Evolutionary conservation across 2,797 vertebrate species (phyloP), one percentile per base, ranked within the genome.

Genomic region (Peromyscus nudipes): DNA sequence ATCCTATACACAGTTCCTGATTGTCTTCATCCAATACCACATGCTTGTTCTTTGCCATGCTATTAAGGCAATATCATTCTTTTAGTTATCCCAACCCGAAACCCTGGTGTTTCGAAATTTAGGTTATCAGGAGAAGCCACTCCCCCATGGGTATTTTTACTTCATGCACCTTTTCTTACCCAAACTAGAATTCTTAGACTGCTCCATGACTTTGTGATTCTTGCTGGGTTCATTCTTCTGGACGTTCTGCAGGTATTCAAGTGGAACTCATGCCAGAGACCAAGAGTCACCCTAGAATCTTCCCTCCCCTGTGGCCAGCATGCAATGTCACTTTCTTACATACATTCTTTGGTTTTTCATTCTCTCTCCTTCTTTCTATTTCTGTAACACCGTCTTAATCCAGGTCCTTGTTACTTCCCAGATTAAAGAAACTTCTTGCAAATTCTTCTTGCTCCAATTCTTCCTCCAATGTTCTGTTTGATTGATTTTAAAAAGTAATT

Each of bases 401-500:
- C 80, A 91, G 49, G 75, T 77, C 64, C 13, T 75, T 6, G 37
- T 71, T 88, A 31, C 57, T 91, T 92, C 40, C 37, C 82, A 23
- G 25, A n/a, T 34, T 62, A 73, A 76, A 67, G 67, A 92, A 94
- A 57, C 69, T 71, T 96, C 10, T 43, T 91, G 21, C 12, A 52
- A 14, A 52, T 52, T 52, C 12, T 52, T 52, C 49, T 52, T 21
- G 46, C 52, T 87, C 37, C 19, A 84, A 21, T 34, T 82, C 23
- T 40, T 79, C 57, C 67, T 95, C 77, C 46, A 76, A 87, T 92
- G 82, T 75, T 82, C 37, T 89, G 29, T 71, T 88, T 83, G 49
- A 89, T 82, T 91, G 77, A 89, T 80, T 88, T 89, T 83, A 25
- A 76, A 79, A 75, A 55, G 16, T 89, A 62, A 79, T n/a, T 92